Conservation (phyloP, 2,888 invertebrate species). For the Diaperis boleti region DNA sequence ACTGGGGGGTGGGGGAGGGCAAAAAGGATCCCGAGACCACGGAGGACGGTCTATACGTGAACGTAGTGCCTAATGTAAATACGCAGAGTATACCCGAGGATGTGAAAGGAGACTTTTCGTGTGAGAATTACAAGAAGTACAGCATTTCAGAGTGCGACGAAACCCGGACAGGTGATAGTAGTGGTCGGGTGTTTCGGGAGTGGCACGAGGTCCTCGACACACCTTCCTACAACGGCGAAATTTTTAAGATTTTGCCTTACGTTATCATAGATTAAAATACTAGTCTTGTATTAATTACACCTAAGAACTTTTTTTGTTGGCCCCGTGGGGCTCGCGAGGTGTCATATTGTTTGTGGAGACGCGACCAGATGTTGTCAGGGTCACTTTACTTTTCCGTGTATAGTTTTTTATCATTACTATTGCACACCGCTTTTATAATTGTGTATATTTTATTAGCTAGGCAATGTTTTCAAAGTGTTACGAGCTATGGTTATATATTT, state of each 20-base stretch:
- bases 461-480: conserved; percentile 39
- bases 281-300: conserved; percentile 39
- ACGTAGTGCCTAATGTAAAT: conserved; percentile 67
- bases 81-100: conserved; percentile 60
- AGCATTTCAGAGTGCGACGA: conserved; percentile 61
- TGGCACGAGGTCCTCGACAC: conserved; percentile 90
- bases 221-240: conserved; percentile 80
- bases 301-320: conserved; percentile 11
- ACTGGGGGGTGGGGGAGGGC: conserved; percentile 52
- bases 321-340: conserved; percentile 9
- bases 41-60: conserved; percentile 59
- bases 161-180: conserved; percentile 50
- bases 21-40: conserved; percentile 45
- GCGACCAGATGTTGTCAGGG: conserved; percentile 24
- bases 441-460: conserved; percentile 51
- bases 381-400: conserved; percentile 29
- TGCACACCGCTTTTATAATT: conserved; percentile 51
- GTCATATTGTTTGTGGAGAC: conserved; percentile 34
- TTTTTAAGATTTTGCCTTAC: conserved; percentile 94
- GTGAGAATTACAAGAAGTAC: conserved; percentile 64
- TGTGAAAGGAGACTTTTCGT: conserved; percentile 54
- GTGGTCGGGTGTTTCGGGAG: conserved; percentile 78
- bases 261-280: conserved; percentile 86
- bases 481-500: conserved; percentile 37
- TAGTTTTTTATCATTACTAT: conserved; percentile 45